Evolutionary conservation across 2,113 vertebrate species (phyloP).

Genomic region (Pica pica): DNA sequence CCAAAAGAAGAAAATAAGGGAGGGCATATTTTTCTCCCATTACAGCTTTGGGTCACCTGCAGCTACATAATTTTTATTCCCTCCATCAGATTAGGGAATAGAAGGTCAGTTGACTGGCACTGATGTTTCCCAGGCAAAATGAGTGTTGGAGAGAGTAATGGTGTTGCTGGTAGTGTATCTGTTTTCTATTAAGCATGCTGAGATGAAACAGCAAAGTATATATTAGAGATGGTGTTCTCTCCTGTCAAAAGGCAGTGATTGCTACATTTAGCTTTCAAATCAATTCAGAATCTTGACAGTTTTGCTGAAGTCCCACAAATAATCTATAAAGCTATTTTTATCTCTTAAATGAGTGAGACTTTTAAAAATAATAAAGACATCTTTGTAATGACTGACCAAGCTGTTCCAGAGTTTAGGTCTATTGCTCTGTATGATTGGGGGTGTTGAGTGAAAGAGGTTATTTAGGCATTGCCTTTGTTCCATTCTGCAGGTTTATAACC

Average conservation of each 20-base stretch:
- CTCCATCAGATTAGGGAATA: neutral
- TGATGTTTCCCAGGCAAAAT: neutral
- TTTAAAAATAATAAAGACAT: conserved; percentile 49
- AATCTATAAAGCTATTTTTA: conserved; percentile 21
- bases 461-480: conserved; percentile 40
- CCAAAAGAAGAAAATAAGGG: neutral
- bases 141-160: neutral
- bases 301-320: conserved; percentile 32
- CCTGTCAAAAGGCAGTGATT: conserved; percentile 20
- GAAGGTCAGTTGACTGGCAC: neutral
- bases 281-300: conserved; percentile 28
- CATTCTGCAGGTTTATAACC: conserved; percentile 39
- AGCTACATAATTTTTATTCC: neutral
- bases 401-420: neutral
- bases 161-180: neutral
- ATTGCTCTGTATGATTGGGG: neutral
- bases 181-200: conserved; percentile 36
- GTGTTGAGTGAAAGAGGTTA: conserved; percentile 5
- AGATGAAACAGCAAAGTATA: conserved; percentile 31
- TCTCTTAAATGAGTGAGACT: neutral
- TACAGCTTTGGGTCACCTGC: neutral
- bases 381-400: conserved; percentile 18
- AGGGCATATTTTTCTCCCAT: neutral
- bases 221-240: neutral
- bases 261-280: conserved; percentile 37